Evolutionary conservation across 2,888 invertebrate species (phyloP).

Genomic region (Patella ulyssiponensis): DNA sequence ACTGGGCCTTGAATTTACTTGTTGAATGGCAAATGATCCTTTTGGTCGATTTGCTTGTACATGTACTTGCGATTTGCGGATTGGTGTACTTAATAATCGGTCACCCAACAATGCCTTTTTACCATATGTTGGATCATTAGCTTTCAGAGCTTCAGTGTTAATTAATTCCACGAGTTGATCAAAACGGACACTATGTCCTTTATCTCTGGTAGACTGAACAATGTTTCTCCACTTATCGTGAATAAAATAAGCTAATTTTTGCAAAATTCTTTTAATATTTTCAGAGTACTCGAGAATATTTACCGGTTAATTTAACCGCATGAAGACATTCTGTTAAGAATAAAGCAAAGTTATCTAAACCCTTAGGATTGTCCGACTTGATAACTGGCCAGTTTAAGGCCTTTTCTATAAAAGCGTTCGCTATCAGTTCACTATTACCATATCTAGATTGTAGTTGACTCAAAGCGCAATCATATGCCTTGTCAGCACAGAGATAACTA

Average conservation of each 20-base stretch:
- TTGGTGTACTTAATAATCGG: not conserved
- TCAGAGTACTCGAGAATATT: constrained; percentile 30
- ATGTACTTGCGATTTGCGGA: too few species aligned
- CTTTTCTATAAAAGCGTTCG: constrained; percentile 4
- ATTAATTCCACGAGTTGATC: not conserved
- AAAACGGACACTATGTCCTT: constrained; percentile 18
- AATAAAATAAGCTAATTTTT: constrained; percentile 31
- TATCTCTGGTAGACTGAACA: constrained; percentile 20
- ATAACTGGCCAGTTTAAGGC: not conserved
- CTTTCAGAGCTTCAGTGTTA: not conserved
- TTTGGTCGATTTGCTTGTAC: too few species aligned
- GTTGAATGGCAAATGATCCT: too few species aligned
- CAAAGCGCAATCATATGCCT: constrained; percentile 6
- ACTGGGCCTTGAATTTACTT: too few species aligned
- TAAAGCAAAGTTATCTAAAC: constrained; percentile 32
- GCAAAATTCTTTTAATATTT: constrained; percentile 29
- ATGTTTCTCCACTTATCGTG: constrained; percentile 34
- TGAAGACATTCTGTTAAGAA: constrained; percentile 33
- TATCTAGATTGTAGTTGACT: constrained; percentile 13
- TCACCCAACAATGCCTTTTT: not conserved
- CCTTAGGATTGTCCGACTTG: constrained; percentile 22
- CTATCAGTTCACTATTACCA: constrained; percentile 16
- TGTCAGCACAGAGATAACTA: constrained; percentile 8
- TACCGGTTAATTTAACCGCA: constrained; percentile 17
- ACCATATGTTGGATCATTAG: constrained; percentile 1